Percentiles rank a stretch among this genome's conserved stretches.
Conservation (phyloP, 2,888 invertebrate genomes). For the Diaphora mendica region DNA sequence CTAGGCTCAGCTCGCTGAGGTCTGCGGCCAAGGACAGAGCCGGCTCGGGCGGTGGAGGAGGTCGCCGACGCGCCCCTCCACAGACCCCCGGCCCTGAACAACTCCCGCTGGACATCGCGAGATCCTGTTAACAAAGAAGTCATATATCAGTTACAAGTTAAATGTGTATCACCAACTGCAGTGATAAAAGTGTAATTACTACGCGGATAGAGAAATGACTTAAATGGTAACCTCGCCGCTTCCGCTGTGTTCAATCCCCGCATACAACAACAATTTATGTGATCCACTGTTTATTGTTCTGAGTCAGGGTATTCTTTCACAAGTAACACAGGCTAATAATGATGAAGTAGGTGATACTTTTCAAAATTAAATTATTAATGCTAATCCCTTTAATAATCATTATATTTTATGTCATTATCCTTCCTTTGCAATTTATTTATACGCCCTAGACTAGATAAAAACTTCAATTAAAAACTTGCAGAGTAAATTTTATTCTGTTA, state of each 20-base stretch:
- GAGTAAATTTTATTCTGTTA: background rate
- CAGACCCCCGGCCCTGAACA: constrained; percentile 79
- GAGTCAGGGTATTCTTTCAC: too few species aligned
- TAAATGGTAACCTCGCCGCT: too few species aligned
- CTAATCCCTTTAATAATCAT: background rate
- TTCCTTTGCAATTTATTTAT: background rate
- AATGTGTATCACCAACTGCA: background rate
- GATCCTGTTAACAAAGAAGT: constrained; percentile 54
- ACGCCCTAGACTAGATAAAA: background rate
- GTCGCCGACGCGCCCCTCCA: constrained; percentile 76
- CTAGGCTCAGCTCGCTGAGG: constrained; percentile 88
- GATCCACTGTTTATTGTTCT: too few species aligned
- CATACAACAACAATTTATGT: too few species aligned
- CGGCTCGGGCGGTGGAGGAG: constrained; percentile 81
- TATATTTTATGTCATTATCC: background rate
- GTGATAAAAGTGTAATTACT: background rate
- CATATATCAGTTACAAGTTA: background rate
- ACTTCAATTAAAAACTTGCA: background rate
- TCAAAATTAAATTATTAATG: too few species aligned
- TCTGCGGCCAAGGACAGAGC: constrained; percentile 79
- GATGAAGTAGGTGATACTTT: background rate
- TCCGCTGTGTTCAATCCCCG: too few species aligned
- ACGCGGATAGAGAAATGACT: too few species aligned
- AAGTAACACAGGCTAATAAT: too few species aligned
- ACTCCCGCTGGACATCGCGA: constrained; percentile 77